Percentiles rank a stretch among this genome's conserved stretches.
Evolutionary conservation across 92 coral and sea anemone genomes (phyloP).

Genomic region (Blastomussa wellsi): DNA sequence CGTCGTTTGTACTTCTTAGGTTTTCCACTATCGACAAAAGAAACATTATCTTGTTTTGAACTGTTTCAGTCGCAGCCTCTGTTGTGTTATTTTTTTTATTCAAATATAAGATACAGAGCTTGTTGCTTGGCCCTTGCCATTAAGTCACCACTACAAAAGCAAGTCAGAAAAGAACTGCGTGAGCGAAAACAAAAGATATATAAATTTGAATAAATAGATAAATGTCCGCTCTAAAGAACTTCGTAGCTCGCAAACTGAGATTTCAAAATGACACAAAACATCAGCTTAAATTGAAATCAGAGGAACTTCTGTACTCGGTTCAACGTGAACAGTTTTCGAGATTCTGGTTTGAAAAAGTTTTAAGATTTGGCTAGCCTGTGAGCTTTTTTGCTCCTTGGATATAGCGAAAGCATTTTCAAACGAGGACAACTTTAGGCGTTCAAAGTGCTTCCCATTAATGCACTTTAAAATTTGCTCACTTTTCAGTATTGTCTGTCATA

Average conservation of each 20-base stretch:
- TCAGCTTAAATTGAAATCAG: background rate
- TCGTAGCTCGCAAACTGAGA: background rate
- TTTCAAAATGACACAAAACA: background rate
- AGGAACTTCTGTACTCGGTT: background rate
- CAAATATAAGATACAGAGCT: background rate
- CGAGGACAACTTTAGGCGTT: background rate
- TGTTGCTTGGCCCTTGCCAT: background rate
- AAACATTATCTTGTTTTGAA: background rate
- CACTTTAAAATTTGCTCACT: constrained; percentile 25
- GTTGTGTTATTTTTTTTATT: background rate
- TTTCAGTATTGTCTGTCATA: constrained; percentile 10
- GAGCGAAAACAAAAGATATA: background rate
- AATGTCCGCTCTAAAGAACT: background rate
- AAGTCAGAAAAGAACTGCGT: background rate
- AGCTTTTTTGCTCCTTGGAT: background rate
- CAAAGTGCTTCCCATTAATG: background rate
- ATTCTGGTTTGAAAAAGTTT: background rate
- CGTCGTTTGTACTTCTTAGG: background rate
- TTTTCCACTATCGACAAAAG: background rate
- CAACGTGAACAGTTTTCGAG: background rate
- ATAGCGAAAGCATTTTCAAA: background rate
- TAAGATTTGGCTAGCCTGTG: background rate
- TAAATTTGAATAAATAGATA: too few relatives aligned
- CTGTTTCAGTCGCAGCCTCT: constrained; percentile 1
- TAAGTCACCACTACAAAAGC: background rate